Base-by-base conservation (phyloP, 2,797 vertebrate species). In the Jordanella pulchra region DNA sequence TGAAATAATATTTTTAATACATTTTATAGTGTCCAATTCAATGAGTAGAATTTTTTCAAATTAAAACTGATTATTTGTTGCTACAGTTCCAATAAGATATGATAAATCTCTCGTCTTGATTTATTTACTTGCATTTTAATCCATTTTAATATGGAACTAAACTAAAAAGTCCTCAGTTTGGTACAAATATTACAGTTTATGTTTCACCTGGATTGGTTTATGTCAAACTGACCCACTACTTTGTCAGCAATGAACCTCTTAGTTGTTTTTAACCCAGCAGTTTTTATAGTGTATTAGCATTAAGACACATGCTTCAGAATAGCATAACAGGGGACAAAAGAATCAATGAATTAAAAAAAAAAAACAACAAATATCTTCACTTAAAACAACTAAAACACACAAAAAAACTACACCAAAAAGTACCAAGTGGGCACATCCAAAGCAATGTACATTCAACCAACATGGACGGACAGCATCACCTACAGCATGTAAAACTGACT, bases 281-380 rank as follows among this genome's bases (percentile, higher is more conserved):
- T 63, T 63, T 63, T 63, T 44, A 63, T 63, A 63, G 35, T 63
- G 60, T n/a, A 15, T 50, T 47, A 35, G 50, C 65, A 23, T 67
- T 55, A 78, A 69, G 5, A 71, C 69, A 63, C 75, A 67, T 35
- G 39, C 82, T 85, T 80, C 48, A 71, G 80, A 80, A 78, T 65
- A 55, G 77, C 65, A 78, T 76, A 76, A 76, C 55, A 42, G 30
- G 25, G 65, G 35, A 53, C 25, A 58, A 69, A 80, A 80, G 50
- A 76, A 71, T 61, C 64, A 58, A 91, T 94, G 96, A 94, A 94
- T 89, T 89, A 89, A 35, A 92, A 95, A 95, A 95, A 94, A 90
- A 91, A 87, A 27, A 51, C 64, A 88, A 68, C 77, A 78, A 84
- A 48, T 90, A 89, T 85, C 89, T 89, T 92, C 89, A 91, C 90